These are phyloP conservation scores for Syngnathus typhle DNA, from an alignment of 2,113 vertebrate species.

Conservation along the genomic window DNA sequence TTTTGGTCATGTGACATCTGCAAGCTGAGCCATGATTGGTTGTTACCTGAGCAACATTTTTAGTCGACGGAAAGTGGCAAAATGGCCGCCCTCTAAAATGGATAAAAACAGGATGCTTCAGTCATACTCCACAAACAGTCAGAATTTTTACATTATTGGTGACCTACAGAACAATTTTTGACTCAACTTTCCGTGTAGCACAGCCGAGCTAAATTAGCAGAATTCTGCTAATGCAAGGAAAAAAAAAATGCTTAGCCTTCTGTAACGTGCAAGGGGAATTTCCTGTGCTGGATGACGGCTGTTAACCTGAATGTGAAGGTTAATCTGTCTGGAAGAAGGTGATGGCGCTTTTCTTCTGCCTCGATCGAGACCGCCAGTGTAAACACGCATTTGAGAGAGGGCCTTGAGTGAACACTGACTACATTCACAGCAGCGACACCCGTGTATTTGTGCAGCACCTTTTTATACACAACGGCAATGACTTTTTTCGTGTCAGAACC, in stretches of 20 bases:
- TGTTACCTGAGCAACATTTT: too few species aligned
- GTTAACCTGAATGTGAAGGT: constrained; percentile 66
- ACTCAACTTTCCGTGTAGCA: not conserved
- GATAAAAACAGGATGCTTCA: too few species aligned
- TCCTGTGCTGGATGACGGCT: constrained; percentile 51
- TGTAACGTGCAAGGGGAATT: constrained; percentile 53
- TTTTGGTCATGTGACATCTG: too few species aligned
- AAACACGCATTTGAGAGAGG: constrained; percentile 59
- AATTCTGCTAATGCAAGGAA: not conserved
- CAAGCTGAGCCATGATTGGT: too few species aligned
- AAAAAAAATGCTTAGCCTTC: constrained; percentile 27
- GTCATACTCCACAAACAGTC: too few species aligned
- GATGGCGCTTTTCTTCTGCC: constrained; percentile 51
- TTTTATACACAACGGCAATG: not conserved
- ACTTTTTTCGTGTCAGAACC: too few species aligned
- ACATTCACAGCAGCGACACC: constrained; percentile 52
- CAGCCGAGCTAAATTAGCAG: not conserved
- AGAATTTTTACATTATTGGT: not conserved
- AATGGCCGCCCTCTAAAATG: too few species aligned
- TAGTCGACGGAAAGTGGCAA: too few species aligned
- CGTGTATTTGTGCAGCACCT: not conserved
- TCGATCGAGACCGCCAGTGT: constrained; percentile 60
- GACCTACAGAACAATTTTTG: not conserved
- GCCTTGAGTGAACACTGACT: constrained; percentile 51
- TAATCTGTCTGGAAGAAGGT: constrained; percentile 65